phyloP scores from a whole-genome alignment of 2,113 vertebrate genomes.

The Sebastes fasciatus region DNA sequence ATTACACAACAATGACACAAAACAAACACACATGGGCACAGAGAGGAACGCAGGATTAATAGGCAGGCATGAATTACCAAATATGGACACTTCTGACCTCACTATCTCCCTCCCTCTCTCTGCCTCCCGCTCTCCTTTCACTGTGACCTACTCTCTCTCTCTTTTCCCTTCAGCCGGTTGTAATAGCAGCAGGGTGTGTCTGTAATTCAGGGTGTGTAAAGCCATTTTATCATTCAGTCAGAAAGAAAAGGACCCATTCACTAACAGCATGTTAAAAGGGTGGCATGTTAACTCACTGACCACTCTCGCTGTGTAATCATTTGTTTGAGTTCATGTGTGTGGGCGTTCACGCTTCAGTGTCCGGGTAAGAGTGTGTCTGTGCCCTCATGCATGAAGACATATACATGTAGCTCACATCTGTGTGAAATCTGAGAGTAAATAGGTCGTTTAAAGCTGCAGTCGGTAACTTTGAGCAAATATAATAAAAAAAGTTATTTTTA shows the following conservation, averaged over 20 bases:
- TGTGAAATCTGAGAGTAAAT: conserved; percentile 14
- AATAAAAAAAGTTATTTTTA: no score
- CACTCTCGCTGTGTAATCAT: conserved; percentile 37
- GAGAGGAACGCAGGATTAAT: conserved; percentile 46
- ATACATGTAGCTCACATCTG: background rate
- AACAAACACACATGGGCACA: conserved; percentile 38
- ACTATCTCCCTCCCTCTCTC: conserved; percentile 53
- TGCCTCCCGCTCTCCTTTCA: conserved; percentile 32
- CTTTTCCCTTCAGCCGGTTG: conserved; percentile 45
- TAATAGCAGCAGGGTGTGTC: conserved; percentile 81
- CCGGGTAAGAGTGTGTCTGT: conserved; percentile 9
- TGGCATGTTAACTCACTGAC: conserved; percentile 56
- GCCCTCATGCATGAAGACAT: background rate
- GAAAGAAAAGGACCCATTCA: conserved; percentile 75
- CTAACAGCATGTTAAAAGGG: conserved; percentile 49
- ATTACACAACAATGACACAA: conserved; percentile 9
- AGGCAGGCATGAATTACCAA: conserved; percentile 75
- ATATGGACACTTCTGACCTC: conserved; percentile 81
- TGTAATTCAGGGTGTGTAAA: conserved; percentile 74
- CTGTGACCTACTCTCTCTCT: conserved; percentile 55
- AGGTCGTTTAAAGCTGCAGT: background rate
- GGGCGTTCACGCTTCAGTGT: conserved; percentile 21
- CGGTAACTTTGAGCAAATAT: no score
- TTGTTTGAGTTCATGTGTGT: conserved; percentile 51
- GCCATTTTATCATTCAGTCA: conserved; percentile 72